These are phyloP conservation scores for Eilema caniola DNA, from an alignment of 2,888 invertebrate species.

Conservation along the genomic window DNA sequence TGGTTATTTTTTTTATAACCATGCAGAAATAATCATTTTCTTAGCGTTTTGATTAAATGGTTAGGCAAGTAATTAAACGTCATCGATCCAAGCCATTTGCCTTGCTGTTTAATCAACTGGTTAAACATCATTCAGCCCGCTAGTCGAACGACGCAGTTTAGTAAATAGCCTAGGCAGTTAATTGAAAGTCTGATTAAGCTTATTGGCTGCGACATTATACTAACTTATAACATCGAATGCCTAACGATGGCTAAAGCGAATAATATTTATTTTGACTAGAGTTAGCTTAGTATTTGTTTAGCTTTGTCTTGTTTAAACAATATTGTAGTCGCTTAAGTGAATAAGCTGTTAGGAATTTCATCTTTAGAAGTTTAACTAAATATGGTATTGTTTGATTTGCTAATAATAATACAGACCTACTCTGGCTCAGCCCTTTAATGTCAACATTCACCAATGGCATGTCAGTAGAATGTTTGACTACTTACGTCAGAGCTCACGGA, in stretches of 20 bases:
- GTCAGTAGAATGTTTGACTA: not conserved
- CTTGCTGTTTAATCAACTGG: no score
- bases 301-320: conserved; percentile 10
- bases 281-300: not conserved
- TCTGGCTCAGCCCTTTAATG: not conserved
- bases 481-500: not conserved
- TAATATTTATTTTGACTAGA: conserved; percentile 11
- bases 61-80: no score
- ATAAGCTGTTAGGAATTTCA: conserved; percentile 13
- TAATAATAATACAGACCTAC: not conserved
- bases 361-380: conserved; percentile 5
- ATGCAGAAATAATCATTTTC: no score
- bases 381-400: conserved; percentile 12
- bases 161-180: no score
- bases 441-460: not conserved
- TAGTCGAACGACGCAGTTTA: no score
- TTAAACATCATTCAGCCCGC: no score
- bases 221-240: not conserved
- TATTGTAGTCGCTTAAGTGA: conserved; percentile 9
- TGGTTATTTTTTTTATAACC: no score
- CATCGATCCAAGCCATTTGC: no score
- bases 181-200: no score
- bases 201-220: no score
- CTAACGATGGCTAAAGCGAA: not conserved
- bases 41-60: no score